phyloP scores from a whole-genome alignment of 2,113 vertebrate species.

The Sturnira hondurensis region DNA sequence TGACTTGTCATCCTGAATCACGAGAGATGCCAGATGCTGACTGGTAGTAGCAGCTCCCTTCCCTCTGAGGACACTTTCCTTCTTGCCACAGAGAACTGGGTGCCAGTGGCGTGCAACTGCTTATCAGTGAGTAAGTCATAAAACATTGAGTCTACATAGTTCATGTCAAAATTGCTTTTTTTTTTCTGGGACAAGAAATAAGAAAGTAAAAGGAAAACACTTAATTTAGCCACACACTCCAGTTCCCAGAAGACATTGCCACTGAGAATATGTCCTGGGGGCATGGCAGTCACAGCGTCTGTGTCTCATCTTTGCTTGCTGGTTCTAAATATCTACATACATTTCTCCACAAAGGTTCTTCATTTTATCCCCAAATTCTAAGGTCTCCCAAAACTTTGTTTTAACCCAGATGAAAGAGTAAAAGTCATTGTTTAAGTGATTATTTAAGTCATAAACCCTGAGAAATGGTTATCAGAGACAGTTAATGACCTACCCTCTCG shows the following conservation, averaged over 20 bases:
- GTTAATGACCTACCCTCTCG: constrained; percentile 65
- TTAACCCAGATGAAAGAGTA: constrained; percentile 54
- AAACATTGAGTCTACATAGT: neutral
- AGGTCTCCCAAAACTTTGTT: constrained; percentile 56
- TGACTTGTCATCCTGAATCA: neutral
- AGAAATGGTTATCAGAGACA: constrained; percentile 71
- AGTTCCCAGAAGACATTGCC: neutral
- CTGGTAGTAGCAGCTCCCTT: neutral
- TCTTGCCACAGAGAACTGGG: neutral
- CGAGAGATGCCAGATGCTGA: neutral
- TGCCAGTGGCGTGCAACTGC: neutral
- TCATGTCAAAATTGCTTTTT: neutral
- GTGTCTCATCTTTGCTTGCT: neutral
- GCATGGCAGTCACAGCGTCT: neutral
- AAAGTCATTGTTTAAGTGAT: constrained; percentile 59
- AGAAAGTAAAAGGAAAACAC: neutral
- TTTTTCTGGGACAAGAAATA: neutral
- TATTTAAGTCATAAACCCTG: constrained; percentile 72
- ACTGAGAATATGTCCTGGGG: neutral
- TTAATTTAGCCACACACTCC: neutral
- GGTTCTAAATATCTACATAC: neutral
- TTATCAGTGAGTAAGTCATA: neutral
- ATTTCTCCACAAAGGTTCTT: neutral
- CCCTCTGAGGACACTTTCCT: neutral
- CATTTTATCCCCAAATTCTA: constrained; percentile 48